These are phyloP conservation scores for Ceramica pisi DNA, from an alignment of 2,888 invertebrate genomes.

Conservation along the genomic window DNA sequence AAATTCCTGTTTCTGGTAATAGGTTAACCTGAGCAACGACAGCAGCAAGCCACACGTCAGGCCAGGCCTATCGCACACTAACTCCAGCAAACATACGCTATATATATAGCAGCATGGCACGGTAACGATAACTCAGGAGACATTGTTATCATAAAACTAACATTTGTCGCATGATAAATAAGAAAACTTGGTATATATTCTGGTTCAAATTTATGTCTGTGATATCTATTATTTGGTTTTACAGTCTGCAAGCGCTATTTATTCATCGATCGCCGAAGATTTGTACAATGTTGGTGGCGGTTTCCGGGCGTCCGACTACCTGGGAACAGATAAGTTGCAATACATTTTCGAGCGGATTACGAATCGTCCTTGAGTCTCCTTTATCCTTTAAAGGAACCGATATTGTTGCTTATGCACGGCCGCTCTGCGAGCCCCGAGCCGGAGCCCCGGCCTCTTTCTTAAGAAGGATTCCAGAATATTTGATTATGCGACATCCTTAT, in stretches of 20 bases:
- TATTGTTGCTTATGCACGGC: constrained; percentile 86
- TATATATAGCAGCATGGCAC: constrained; percentile 10
- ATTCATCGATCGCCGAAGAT: constrained; percentile 58
- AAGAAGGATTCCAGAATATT: constrained; percentile 86
- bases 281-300: constrained; percentile 62
- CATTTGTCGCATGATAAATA: constrained; percentile 54
- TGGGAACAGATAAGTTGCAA: constrained; percentile 76
- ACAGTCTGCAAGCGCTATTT: constrained; percentile 48
- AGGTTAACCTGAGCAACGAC: constrained; percentile 7
- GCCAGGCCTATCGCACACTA: constrained; percentile 28
- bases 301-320: constrained; percentile 67
- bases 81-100: constrained; percentile 30
- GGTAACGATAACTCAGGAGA: constrained; percentile 40
- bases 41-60: background rate
- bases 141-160: constrained; percentile 58
- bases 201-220: constrained; percentile 35
- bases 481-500: constrained; percentile 86
- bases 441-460: constrained; percentile 77
- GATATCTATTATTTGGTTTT: constrained; percentile 58
- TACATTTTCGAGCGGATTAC: constrained; percentile 81
- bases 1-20: background rate
- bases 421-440: constrained; percentile 70
- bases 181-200: constrained; percentile 39
- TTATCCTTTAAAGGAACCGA: constrained; percentile 86
- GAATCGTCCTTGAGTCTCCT: constrained; percentile 82